Percentiles rank a stretch among this genome's conserved stretches.
Conservation (phyloP, 1,140 invertebrate species). For the Apis laboriosa region DNA sequence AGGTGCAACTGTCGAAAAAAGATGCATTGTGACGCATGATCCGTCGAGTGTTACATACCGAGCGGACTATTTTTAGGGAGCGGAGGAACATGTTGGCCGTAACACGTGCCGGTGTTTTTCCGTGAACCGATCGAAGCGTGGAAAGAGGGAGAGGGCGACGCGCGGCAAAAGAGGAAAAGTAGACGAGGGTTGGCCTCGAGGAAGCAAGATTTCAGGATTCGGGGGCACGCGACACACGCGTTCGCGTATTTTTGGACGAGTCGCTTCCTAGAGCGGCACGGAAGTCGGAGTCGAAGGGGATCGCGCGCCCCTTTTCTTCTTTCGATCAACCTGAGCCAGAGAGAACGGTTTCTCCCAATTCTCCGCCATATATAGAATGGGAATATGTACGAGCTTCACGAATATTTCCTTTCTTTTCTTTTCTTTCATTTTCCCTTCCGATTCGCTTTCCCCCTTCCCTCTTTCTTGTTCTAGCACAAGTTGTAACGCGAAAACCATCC, state of each 20-base stretch:
- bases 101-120: conserved; percentile 64
- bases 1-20: conserved; percentile 24
- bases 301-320: neutral
- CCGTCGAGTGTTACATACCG: conserved; percentile 3
- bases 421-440: too few relatives aligned
- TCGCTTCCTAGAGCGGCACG: conserved; percentile 8
- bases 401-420: too few relatives aligned
- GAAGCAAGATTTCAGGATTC: conserved; percentile 7
- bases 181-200: neutral
- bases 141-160: neutral
- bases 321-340: too few relatives aligned
- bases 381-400: too few relatives aligned
- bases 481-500: neutral
- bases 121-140: conserved; percentile 15
- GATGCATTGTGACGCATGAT: conserved; percentile 1
- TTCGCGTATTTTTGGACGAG: conserved; percentile 65
- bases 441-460: too few relatives aligned
- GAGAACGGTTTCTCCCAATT: neutral
- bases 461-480: too few relatives aligned
- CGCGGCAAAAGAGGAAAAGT: neutral
- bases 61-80: conserved; percentile 52
- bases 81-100: conserved; percentile 50
- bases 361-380: too few relatives aligned
- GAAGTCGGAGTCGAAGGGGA: neutral
- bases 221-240: conserved; percentile 49